A percentile compares a stretch with the other conserved stretches of the same genome.
Conservation (phyloP, 2,888 invertebrate species). For the Drosophila yooni region DNA sequence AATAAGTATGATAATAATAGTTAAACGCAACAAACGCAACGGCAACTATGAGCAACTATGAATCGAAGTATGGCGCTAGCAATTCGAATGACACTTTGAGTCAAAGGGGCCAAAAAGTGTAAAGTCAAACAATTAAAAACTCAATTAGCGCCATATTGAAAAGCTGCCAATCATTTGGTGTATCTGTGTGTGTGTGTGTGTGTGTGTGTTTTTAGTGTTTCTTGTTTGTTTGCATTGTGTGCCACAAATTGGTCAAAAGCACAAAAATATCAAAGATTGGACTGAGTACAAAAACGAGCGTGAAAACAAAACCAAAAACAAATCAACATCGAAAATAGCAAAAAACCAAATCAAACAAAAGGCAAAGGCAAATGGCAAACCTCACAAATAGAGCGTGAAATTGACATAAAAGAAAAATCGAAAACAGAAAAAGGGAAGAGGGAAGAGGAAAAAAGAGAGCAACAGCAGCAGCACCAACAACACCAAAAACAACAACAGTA, state of each 20-base stretch:
- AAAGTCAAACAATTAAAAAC: slow-evolving; percentile 79
- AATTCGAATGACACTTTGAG: slow-evolving; percentile 53
- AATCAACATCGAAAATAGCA: slow-evolving; percentile 14
- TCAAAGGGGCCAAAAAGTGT: slow-evolving; percentile 67
- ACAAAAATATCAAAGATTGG: slow-evolving; percentile 76
- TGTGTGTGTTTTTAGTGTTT: slow-evolving; percentile 41
- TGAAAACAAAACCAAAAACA: slow-evolving; percentile 28
- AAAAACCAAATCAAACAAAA: slow-evolving; percentile 69
- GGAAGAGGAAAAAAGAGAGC: slow-evolving; percentile 11
- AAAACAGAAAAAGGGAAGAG: slow-evolving; percentile 8
- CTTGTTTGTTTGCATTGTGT: slow-evolving; percentile 73
- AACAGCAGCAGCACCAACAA: slow-evolving; percentile 12
- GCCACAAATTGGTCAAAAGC: slow-evolving; percentile 79
- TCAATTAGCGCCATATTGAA: slow-evolving; percentile 80
- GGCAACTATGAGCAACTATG: not conserved
- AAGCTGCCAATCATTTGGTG: slow-evolving; percentile 75
- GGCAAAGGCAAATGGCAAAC: slow-evolving; percentile 74
- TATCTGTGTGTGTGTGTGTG: slow-evolving; percentile 11
- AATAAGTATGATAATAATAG: slow-evolving; percentile 13
- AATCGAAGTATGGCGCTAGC: slow-evolving; percentile 38
- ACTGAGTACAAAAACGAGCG: slow-evolving; percentile 43
- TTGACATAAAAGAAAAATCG: slow-evolving; percentile 57
- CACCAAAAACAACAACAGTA: slow-evolving; percentile 14
- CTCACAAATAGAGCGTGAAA: slow-evolving; percentile 79
- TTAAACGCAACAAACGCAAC: not conserved